Conservation (phyloP, 1,140 invertebrate species). For the Bradysia coprophila region DNA sequence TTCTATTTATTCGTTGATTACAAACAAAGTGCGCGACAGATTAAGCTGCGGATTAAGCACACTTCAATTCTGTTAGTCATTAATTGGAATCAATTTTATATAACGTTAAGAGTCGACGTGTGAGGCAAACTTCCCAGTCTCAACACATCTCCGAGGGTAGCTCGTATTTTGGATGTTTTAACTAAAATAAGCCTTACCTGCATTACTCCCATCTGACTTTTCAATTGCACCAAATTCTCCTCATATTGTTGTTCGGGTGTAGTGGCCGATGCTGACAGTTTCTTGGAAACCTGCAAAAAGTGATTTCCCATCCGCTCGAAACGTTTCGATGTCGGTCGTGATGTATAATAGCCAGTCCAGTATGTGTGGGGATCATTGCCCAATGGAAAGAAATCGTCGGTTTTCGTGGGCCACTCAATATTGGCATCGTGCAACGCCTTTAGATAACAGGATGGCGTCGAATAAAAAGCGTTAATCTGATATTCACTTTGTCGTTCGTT, state of each 20-base stretch:
- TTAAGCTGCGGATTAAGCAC: no score
- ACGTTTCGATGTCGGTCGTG: slow-evolving; percentile 64
- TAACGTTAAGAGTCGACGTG: no score
- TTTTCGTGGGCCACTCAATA: slow-evolving; percentile 43
- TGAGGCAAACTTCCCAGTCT: no score
- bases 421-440: slow-evolving; percentile 56
- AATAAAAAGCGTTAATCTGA: slow-evolving; percentile 66
- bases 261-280: slow-evolving; percentile 26
- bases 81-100: no score
- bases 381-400: slow-evolving; percentile 86
- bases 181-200: no score
- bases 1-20: no score
- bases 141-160: no score
- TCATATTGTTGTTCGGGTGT: slow-evolving; percentile 15
- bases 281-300: slow-evolving; percentile 51
- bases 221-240: slow-evolving; percentile 15
- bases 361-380: slow-evolving; percentile 56
- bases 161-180: no score
- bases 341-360: slow-evolving; percentile 94
- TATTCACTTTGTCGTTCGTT: slow-evolving; percentile 37
- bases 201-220: slow-evolving; percentile 50
- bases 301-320: slow-evolving; percentile 62
- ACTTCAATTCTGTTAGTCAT: no score
- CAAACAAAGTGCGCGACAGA: no score
- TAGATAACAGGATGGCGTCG: slow-evolving; percentile 86